Evolutionary conservation across 2,113 vertebrate genomes (phyloP), one percentile per base, ranked within the genome.

Genomic region (Spermophilus dauricus): DNA sequence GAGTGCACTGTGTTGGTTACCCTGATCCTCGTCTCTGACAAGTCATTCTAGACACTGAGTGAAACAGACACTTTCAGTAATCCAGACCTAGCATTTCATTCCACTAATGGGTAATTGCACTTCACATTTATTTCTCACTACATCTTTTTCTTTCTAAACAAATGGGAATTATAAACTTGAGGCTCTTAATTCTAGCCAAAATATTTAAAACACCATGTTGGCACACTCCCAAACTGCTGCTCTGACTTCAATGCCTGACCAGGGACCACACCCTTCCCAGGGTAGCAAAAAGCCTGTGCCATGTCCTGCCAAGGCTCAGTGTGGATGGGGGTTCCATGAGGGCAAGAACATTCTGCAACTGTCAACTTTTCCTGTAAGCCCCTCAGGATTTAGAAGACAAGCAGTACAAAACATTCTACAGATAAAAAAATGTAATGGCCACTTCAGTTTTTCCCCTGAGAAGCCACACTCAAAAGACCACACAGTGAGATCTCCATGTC

Each of bases 1-100:
- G 10, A 30, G 0, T 4, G 8, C n/a, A 86, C 56, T 56, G 20
- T 58, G 56, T 20, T 58, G 56, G 56, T 24, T 22, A 58, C 22
- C 20, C 58, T 10, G 4, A 26, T 4, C 32, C 73, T 67, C 1
- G 61, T 1, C 81, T 39, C 3, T 30, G 51, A 58, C 8, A 14
- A 58, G 14, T 26, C 16, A 81, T 17, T 58, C 70, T 28, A 32
- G 20, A 63, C 2, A 22, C 0, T 1, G 39, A 9, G 39, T 10
- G 32, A 26, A 3, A 61, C 1, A 24, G 0, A 5, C 9, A 13
- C 28, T 8, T 37, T 24, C 1, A 42, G 80, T 2, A 2, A 3
- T 8, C 8, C 30, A 6, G 13, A 16, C 51, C 83, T 39, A 32
- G 45, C 10, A 22, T 13, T 58, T 67, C 53, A 12, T n/a, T 73